Evolutionary conservation across 2,888 invertebrate genomes (phyloP), one percentile per base, ranked within the genome.

Genomic region (Opisthograptis luteolata): DNA sequence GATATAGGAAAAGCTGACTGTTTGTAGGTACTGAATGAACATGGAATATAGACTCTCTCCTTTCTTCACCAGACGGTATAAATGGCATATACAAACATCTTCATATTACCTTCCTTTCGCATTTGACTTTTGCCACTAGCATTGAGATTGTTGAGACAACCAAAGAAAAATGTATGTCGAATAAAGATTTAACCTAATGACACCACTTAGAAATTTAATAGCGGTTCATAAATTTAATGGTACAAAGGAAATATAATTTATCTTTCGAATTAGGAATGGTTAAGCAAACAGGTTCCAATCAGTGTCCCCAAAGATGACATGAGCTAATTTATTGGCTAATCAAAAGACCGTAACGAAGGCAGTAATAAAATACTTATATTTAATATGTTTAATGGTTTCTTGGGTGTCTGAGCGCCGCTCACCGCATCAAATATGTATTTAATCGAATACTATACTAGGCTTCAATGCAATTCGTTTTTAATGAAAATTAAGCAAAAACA

Each of bases 161-260:
- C 8, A n/a, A 14, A 14, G 15, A 37, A 4, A 17, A 10, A 24
- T 15, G 15, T 27, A 17, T 48, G n/a, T n/a, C n/a, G n/a, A n/a
- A n/a, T n/a, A n/a, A n/a, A n/a, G n/a, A 32, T 15, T 41, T 41
- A 49, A 34, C 48, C 43, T 40, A 47, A 46, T 49, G 45, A 32
- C 41, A 25, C 9, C 17, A 3, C 25, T 41, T 44, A 41, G 40
- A 45, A 49, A 46, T 44, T 46, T 37, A 35, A 58, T 55, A 25
- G 46, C 20, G 17, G 19, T 14, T 34, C 30, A 53, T 58, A 55
- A 53, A 55, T 43, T 27, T 40, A 45, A 50, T 47, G 22, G 43
- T 34, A 47, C 42, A 31, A 34, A 46, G 49, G 32, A 50, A 53
- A 55, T 55, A 37, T 15, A 36, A 34, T 52, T 52, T 47, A 34